phyloP scores from a whole-genome alignment of 2,888 invertebrate genomes.

The Dendrolimus houi region DNA sequence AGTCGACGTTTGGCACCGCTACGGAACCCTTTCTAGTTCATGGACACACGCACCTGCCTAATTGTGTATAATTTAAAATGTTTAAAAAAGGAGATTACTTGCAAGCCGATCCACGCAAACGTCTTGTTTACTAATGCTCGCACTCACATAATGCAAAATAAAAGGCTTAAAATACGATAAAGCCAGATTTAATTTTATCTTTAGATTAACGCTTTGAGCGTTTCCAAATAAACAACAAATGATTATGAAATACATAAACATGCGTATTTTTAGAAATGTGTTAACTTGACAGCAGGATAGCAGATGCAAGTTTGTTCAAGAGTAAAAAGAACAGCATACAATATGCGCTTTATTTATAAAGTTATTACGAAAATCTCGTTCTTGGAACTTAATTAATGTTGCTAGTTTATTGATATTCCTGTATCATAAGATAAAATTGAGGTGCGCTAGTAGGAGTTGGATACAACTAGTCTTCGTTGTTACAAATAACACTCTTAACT shows the following conservation, averaged over 20 bases:
- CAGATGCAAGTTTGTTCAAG: not conserved
- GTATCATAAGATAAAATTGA: too few relatives aligned
- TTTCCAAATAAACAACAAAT: not conserved
- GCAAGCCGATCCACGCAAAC: too few relatives aligned
- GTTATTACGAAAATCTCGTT: not conserved
- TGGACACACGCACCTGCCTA: too few relatives aligned
- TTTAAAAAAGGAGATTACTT: too few relatives aligned
- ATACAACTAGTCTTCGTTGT: too few relatives aligned
- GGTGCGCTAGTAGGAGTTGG: too few relatives aligned
- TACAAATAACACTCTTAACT: too few relatives aligned
- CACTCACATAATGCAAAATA: too few relatives aligned
- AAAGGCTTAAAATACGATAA: not conserved
- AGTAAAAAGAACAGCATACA: not conserved
- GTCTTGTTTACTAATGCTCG: too few relatives aligned
- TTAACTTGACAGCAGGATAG: not conserved
- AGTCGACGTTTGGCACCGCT: too few relatives aligned
- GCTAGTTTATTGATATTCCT: not conserved
- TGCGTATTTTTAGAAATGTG: not conserved
- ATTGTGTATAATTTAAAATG: too few relatives aligned
- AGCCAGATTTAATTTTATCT: not conserved
- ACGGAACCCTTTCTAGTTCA: too few relatives aligned
- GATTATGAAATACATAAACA: not conserved
- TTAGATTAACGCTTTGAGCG: not conserved
- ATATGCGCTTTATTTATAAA: not conserved
- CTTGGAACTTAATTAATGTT: not conserved